These are phyloP conservation scores for Trissolcus basalis DNA, from an alignment of 1,140 invertebrate species.

Conservation along the genomic window DNA sequence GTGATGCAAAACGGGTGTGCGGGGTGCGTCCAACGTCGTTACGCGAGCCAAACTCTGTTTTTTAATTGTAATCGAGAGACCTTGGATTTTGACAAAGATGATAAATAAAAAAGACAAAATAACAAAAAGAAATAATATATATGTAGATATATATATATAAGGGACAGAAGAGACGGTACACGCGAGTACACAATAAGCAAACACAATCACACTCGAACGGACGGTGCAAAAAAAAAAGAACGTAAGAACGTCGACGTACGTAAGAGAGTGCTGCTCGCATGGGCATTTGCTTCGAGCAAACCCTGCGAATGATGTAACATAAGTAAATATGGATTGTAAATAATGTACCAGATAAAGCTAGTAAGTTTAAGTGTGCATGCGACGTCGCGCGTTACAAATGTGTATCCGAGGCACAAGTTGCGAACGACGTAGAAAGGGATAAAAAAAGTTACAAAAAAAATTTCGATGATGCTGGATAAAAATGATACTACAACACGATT, in stretches of 20 bases:
- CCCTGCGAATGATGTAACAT: constrained; percentile 74
- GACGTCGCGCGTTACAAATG: constrained; percentile 62
- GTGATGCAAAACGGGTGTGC: constrained; percentile 41
- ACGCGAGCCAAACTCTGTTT: constrained; percentile 26
- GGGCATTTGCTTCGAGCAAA: constrained; percentile 69
- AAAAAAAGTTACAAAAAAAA: constrained; percentile 40
- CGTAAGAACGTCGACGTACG: constrained; percentile 55
- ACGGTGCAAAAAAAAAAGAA: constrained; percentile 41
- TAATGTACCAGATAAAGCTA: constrained; percentile 75
- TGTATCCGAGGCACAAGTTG: constrained; percentile 54
- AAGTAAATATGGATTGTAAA: constrained; percentile 77
- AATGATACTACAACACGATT: too few relatives aligned
- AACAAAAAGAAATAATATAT: constrained; percentile 44
- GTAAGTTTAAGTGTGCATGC: constrained; percentile 74
- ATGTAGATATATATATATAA: constrained; percentile 46
- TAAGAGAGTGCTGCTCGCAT: constrained; percentile 65
- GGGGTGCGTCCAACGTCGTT: constrained; percentile 38
- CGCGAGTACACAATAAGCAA: constrained; percentile 48
- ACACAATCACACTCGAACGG: constrained; percentile 51
- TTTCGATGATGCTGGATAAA: too few relatives aligned
- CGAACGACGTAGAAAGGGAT: constrained; percentile 33
- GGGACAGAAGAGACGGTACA: constrained; percentile 44
- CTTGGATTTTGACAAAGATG: constrained; percentile 7
- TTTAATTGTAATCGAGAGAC: constrained; percentile 19
- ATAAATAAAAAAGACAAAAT: constrained; percentile 14